Base-by-base conservation (phyloP, 2,888 invertebrate genomes). In the Cosmia pyralina region DNA sequence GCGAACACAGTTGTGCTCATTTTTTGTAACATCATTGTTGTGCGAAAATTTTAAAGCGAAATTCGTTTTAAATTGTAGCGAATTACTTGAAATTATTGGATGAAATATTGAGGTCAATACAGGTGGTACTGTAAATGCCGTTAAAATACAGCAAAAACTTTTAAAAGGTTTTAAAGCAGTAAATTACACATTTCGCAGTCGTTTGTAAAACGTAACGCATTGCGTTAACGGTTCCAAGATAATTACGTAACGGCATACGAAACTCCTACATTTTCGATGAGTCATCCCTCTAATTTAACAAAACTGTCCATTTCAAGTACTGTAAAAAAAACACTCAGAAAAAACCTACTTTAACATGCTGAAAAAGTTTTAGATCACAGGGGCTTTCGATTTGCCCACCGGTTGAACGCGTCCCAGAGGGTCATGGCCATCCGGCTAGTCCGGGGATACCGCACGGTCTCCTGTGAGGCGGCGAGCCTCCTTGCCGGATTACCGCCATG, bases 231-330 rank as follows among this genome's bases (percentile, higher is more conserved):
- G 77, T 77, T 67, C 52, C 28, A 65, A 75, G 66, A 77, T 84
- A 80, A 86, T 82, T 80, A 77, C 72, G 75, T 79, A 87, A 82
- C 85, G 68, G 77, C 38, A 69, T 68, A 79, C 72, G 66, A 78
- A 79, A 76, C 48, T 73, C 48, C 73, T 65, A 66, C 68, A 67
- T 69, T 81, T 72, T 8, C 44, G 77, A 72, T 80, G 82, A 87
- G 69, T 87, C 86, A 86, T 64, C 15, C 65, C 41, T 63, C 55
- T 80, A 81, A 86, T 85, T 86, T 75, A 75, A 72, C 63, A 75
- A 63, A 53, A 70, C 70, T 84, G 78, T 77, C 78, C 70, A 72
- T 84, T 82, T 75, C 46, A 62, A 62, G 72, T 63, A 59, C 60
- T 59, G 59, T 72, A 64, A 63, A 68, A 64, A 73, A 63, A 59